Conservation (phyloP, 2,888 invertebrate species). For the Clusia tigrina region DNA sequence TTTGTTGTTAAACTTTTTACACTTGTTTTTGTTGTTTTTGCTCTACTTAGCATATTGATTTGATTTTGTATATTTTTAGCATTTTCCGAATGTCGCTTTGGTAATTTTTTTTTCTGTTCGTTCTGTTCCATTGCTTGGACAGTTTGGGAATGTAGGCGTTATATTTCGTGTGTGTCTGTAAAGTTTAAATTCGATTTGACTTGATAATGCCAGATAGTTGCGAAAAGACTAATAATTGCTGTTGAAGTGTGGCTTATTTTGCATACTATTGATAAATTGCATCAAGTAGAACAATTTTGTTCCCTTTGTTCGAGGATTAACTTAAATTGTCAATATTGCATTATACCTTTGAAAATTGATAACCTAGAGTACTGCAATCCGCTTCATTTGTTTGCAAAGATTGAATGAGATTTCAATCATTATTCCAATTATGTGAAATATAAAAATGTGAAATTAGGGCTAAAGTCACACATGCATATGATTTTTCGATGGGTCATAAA, state of each 20-base stretch:
- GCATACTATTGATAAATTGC: neutral
- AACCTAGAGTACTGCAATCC: too few species aligned
- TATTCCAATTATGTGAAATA: too few species aligned
- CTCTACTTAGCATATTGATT: constrained; percentile 17
- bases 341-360: too few species aligned
- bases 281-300: neutral
- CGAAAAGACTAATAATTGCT: neutral
- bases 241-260: neutral
- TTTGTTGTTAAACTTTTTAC: constrained; percentile 5
- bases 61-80: constrained; percentile 13
- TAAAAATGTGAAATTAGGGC: too few species aligned
- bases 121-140: constrained; percentile 9
- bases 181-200: constrained; percentile 41
- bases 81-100: constrained; percentile 15
- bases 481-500: too few species aligned
- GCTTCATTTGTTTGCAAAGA: too few species aligned
- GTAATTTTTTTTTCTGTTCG: neutral
- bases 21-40: neutral
- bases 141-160: constrained; percentile 18
- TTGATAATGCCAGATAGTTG: constrained; percentile 5
- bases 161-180: constrained; percentile 37
- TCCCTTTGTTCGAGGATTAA: too few species aligned
- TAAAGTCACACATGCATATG: too few species aligned
- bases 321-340: too few species aligned
- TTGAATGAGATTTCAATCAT: too few species aligned